phyloP scores from a whole-genome alignment of 2,113 vertebrate species.

The Heteronetta atricapilla region DNA sequence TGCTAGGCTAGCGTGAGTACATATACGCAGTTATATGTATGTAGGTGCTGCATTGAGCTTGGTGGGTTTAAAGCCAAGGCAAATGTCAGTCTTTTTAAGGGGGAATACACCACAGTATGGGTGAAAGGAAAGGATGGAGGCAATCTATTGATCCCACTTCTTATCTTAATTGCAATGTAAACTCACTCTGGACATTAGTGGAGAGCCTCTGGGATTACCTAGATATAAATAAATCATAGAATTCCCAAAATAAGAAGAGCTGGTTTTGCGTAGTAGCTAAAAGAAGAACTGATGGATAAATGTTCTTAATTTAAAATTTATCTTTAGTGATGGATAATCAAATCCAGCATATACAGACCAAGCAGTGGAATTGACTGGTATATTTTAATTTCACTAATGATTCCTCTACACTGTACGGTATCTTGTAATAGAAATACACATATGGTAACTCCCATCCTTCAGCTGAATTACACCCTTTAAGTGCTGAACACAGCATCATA shows the following conservation, averaged over 20 bases:
- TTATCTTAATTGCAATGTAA: not conserved
- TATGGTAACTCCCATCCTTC: not conserved
- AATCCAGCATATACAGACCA: not conserved
- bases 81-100: not conserved
- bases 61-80: not conserved
- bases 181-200: not conserved
- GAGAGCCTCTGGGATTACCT: not conserved
- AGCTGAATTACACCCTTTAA: not conserved
- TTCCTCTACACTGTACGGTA: not conserved
- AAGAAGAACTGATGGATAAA: not conserved
- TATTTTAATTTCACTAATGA: not conserved
- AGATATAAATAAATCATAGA: not conserved
- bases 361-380: not conserved
- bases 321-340: not conserved
- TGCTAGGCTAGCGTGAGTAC: constrained; percentile 94
- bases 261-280: not conserved
- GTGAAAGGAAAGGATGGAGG: not conserved
- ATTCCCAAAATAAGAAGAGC: not conserved
- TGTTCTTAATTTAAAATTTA: not conserved
- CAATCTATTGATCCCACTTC: not conserved
- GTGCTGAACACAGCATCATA: not conserved
- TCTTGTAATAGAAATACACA: not conserved
- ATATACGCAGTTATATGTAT: not conserved
- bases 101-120: not conserved
- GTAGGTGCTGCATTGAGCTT: constrained; percentile 2